Evolutionary conservation across 2,113 vertebrate genomes (phyloP), one percentile per base, ranked within the genome.

Genomic region (Nothoprocta perdicaria): DNA sequence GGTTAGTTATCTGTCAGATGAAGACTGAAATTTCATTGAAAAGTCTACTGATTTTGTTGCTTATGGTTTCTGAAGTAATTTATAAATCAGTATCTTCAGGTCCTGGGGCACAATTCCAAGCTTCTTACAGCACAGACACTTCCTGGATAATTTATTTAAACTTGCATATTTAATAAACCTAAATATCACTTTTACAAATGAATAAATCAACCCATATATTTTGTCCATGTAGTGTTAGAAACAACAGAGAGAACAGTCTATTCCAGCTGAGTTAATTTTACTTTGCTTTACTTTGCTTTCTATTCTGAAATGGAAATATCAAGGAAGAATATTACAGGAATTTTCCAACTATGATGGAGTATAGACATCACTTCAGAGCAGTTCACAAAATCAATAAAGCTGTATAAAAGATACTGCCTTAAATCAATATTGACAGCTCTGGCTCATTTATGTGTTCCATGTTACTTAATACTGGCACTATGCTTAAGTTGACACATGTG

Each of bases 1-100:
- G 99, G 99, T 99, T 93, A 97, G 97, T 96, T 74, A 24, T 16
- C 14, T 81, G 11, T 41, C 69, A 31, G 55, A 61, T 55, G 27
- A 71, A 22, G 50, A n/a, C 24, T 29, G 41, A 82, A 61, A 81
- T 75, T 63, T 86, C 38, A 41, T 50, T 90, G 31, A 68, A 79
- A 81, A 21, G 3, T 43, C 31, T 53, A 10, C 55, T 33, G 53
- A 0, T 66, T 73, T 53, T 89, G 65, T 84, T 41, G 38, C 0
- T 0, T 40, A 16, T 61, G 33, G 24, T 48, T 73, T 63, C 52
- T 81, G 15, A 5, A 87, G 27, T 11, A 38, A 6, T 74, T 57
- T 38, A 4, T 83, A 67, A 73, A 62, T 82, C 3, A 9, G 4
- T 48, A 4, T 55, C 16, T 76, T 91, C 45, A 50, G 26, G 3